Conservation (phyloP, 1,140 invertebrate species). For the Zaprionus nigranus region DNA sequence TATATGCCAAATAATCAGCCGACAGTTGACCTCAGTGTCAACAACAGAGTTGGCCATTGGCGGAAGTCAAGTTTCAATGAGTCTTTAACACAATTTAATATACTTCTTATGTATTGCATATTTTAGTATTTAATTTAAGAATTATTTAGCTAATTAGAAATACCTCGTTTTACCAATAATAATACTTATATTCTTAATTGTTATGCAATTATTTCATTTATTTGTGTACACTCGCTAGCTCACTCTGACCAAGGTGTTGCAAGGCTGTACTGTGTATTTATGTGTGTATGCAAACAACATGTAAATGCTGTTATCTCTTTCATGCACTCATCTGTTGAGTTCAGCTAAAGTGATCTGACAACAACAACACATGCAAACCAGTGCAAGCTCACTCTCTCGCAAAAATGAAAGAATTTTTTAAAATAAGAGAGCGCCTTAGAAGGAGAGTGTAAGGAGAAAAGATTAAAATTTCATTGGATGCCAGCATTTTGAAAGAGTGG, state of each 20-base stretch:
- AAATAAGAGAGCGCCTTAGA: too few relatives aligned
- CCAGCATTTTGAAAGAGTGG: too few relatives aligned
- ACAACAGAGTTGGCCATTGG: not conserved
- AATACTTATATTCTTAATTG: not conserved
- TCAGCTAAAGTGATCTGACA: not conserved
- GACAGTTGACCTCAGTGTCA: not conserved
- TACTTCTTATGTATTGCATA: too few relatives aligned
- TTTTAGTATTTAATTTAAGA: not conserved
- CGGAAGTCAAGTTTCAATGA: not conserved
- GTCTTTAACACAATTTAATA: not conserved
- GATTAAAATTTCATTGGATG: too few relatives aligned
- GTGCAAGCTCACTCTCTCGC: too few relatives aligned
- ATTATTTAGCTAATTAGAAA: not conserved
- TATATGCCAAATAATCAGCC: constrained; percentile 25
- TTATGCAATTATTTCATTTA: too few relatives aligned
- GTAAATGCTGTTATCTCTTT: not conserved
- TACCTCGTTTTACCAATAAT: not conserved
- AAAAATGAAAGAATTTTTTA: too few relatives aligned
- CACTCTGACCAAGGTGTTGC: too few relatives aligned
- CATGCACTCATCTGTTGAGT: rapidly evolving
- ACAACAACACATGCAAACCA: not conserved
- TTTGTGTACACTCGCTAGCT: too few relatives aligned
- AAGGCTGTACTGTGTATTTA: too few relatives aligned
- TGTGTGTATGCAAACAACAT: too few relatives aligned
- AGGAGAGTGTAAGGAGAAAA: not conserved